Conservation (phyloP, 2,797 vertebrate species). For the Sebastes taczanowskii region DNA sequence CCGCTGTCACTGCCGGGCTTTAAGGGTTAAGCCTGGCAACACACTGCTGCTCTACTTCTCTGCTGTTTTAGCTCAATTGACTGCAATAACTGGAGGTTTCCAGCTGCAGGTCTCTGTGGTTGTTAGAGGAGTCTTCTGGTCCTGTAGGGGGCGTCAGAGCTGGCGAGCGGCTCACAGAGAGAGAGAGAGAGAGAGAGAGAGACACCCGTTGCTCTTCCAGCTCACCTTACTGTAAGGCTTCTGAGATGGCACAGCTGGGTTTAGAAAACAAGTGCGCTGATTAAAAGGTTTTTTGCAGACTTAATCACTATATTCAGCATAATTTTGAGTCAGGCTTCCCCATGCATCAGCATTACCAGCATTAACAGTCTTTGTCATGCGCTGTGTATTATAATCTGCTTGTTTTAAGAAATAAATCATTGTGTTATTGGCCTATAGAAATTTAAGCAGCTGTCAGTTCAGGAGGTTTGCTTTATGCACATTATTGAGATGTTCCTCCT, state of each 20-base stretch:
- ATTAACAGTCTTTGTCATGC: background rate
- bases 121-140: constrained; percentile 6
- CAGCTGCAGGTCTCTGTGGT: constrained; percentile 28
- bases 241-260: constrained; percentile 24
- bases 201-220: constrained; percentile 10
- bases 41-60: background rate
- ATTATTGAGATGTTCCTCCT: constrained; percentile 34
- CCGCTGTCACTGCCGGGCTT: background rate
- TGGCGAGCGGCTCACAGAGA: constrained; percentile 15
- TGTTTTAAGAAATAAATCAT: background rate
- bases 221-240: constrained; percentile 23
- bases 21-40: constrained; percentile 19
- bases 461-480: background rate
- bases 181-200: background rate
- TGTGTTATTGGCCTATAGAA: background rate
- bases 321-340: background rate
- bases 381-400: background rate
- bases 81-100: constrained; percentile 31
- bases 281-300: constrained; percentile 13
- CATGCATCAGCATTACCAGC: background rate
- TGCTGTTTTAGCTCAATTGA: constrained; percentile 28
- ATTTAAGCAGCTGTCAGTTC: constrained; percentile 10
- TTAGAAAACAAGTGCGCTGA: constrained; percentile 29
- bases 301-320: constrained; percentile 7
- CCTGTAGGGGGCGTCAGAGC: constrained; percentile 76